These are phyloP conservation scores for Diacarnus erythraeanus DNA, from an alignment of 37 sponge, comb jelly and placozoan species.

Conservation along the genomic window DNA sequence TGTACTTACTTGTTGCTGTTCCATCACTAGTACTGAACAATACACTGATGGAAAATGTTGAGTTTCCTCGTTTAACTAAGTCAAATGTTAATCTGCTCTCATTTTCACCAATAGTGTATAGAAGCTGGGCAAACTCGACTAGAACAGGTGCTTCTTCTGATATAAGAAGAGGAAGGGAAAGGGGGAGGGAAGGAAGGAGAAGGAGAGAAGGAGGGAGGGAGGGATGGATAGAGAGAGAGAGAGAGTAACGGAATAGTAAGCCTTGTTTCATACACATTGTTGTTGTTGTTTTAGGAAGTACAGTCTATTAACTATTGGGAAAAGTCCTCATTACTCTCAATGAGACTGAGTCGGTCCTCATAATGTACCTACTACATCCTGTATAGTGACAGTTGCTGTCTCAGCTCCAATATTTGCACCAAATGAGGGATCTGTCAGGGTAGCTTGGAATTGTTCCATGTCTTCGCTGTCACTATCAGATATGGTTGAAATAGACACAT, in stretches of 20 bases:
- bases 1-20: constrained; percentile 20
- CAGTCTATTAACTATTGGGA: too few relatives aligned
- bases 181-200: too few relatives aligned
- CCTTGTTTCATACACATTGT: too few relatives aligned
- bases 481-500: not conserved
- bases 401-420: not conserved
- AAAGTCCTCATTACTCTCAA: too few relatives aligned
- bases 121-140: not conserved
- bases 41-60: not conserved
- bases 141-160: not conserved
- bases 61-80: constrained; percentile 1
- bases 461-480: not conserved
- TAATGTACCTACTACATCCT: too few relatives aligned
- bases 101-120: not conserved
- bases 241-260: too few relatives aligned
- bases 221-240: too few relatives aligned
- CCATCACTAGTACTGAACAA: constrained; percentile 12
- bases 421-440: not conserved
- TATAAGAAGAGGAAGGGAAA: too few relatives aligned
- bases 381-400: not conserved
- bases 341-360: too few relatives aligned
- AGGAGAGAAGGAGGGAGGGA: too few relatives aligned
- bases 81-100: not conserved
- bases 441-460: not conserved
- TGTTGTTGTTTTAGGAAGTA: too few relatives aligned